A percentile compares a stretch with the other conserved stretches of the same genome.
Evolutionary conservation across 1,140 invertebrate species (phyloP).

Genomic region (Calliphora vicina): DNA sequence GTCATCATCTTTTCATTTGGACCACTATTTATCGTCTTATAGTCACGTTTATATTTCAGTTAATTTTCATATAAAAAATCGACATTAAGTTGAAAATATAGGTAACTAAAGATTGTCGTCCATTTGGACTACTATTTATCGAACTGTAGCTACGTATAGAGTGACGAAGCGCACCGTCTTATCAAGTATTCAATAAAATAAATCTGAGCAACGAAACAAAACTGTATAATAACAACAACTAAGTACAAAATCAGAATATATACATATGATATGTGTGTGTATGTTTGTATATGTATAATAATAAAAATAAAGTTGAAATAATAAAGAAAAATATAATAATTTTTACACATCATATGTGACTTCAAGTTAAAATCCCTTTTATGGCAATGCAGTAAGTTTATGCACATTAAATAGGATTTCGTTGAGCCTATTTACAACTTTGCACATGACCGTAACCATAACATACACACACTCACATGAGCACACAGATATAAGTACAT

Average conservation of each 20-base stretch:
- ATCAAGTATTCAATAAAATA: conserved; percentile 20
- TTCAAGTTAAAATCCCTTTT: conserved; percentile 33
- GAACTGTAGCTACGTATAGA: too few relatives aligned
- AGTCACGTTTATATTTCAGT: too few relatives aligned
- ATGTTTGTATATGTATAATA: too few relatives aligned
- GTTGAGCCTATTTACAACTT: conserved; percentile 32
- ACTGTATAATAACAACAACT: not conserved
- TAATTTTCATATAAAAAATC: too few relatives aligned
- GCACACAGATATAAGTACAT: too few relatives aligned
- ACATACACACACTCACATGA: not conserved
- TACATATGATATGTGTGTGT: not conserved
- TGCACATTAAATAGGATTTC: conserved; percentile 34
- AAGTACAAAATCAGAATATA: not conserved
- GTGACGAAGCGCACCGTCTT: too few relatives aligned
- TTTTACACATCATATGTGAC: conserved; percentile 34
- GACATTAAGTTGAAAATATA: too few relatives aligned
- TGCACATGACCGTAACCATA: conserved; percentile 27
- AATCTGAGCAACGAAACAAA: conserved; percentile 10
- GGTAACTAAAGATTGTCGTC: too few relatives aligned
- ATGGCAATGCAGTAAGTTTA: conserved; percentile 32
- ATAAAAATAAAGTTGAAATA: conserved; percentile 26
- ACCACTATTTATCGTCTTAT: too few relatives aligned
- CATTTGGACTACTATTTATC: too few relatives aligned
- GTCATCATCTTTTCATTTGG: too few relatives aligned
- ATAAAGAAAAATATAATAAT: conserved; percentile 26